Evolutionary conservation across 1,140 invertebrate species (phyloP), one percentile per base, ranked within the genome.

Genomic region (Heliothis subflexa): DNA sequence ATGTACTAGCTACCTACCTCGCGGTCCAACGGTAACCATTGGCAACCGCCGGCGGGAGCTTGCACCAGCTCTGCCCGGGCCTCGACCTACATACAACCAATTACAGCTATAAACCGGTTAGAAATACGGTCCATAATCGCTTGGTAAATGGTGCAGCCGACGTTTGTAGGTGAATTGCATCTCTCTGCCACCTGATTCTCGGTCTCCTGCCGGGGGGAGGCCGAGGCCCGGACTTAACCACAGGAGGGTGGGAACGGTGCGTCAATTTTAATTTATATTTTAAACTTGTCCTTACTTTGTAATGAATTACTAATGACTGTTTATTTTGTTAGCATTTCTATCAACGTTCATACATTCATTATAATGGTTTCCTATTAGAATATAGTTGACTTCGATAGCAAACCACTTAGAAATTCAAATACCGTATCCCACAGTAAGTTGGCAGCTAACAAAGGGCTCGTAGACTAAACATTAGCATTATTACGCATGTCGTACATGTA

Each of bases 111-210:
- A 79, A 79, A 55, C 28, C n/a, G 18, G 11, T 52, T 70, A 54
- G n/a, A 62, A 72, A 80, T 84, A 84, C 50, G 83, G 71, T 66
- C 75, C 12, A 74, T 71, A 80, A 70, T 84, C 54, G 77, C 76
- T 59, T 81, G 79, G 9, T 47, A 71, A 59, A 40, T 13, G 57
- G 25, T 68, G n/a, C 55, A 80, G 55, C 54, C 52, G 71, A 40
- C 68, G 71, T 80, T 83, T 81, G 79, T 79, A 78, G 79, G 82
- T 78, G 62, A 81, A 84, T 82, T 85, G 84, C 84, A 85, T 80
- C 79, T 80, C 57, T 49, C 76, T 64, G 80, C 68, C 76, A 84
- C 79, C 82, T 86, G 79, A 82, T 76, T 83, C 76, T 76, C 82
- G 77, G 70, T 73, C 45, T 62, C 45, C 62, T 74, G 57, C 81